Evolutionary conservation across 2,113 vertebrate species (phyloP).

Genomic region (Plecturocebus donacophilus): DNA sequence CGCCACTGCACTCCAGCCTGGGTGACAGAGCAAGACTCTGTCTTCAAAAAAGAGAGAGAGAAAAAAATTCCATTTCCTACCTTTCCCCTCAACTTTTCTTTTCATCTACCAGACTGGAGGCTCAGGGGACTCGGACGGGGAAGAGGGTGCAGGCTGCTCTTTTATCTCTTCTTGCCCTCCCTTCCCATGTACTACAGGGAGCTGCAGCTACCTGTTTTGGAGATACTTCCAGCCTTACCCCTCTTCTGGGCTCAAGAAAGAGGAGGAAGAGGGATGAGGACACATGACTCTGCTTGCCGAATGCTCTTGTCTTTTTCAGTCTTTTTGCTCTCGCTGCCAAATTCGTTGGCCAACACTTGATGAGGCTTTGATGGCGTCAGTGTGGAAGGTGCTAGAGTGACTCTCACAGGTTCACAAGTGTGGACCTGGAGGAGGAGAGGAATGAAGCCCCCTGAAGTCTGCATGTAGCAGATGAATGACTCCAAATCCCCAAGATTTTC

Average conservation of each 20-base stretch:
- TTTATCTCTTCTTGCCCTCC: background rate
- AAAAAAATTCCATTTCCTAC: too few relatives aligned
- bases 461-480: background rate
- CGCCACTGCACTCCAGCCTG: too few relatives aligned
- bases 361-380: background rate
- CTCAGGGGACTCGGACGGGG: background rate
- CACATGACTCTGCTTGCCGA: fast-evolving
- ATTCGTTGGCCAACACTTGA: background rate
- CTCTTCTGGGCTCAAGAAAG: background rate
- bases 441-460: background rate
- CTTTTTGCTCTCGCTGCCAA: background rate
- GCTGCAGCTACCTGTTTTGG: background rate
- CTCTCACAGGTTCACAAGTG: background rate
- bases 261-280: background rate
- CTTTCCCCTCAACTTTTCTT: background rate
- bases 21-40: too few relatives aligned
- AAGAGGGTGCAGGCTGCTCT: background rate
- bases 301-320: background rate
- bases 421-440: background rate
- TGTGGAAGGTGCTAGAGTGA: background rate
- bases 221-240: background rate
- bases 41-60: too few relatives aligned
- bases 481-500: background rate
- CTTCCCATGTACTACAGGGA: background rate
- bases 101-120: background rate